Conservation (phyloP, 2,113 vertebrate genomes). For the Phainopepla nitens region DNA sequence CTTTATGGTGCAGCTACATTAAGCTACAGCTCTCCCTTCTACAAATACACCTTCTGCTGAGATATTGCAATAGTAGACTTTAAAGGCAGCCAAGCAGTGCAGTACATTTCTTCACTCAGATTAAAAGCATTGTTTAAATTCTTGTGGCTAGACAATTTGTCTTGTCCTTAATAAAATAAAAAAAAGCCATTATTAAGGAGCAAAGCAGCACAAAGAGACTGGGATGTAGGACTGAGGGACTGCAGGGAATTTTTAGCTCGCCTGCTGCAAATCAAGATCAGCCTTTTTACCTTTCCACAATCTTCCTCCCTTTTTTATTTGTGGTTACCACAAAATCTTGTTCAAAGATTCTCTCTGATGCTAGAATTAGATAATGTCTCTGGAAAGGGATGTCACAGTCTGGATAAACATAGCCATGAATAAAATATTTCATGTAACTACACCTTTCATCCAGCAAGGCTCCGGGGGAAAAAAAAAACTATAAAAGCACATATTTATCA, state of each 20-base stretch:
- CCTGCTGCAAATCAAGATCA: constrained; percentile 15
- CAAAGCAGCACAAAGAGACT: neutral
- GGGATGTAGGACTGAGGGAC: neutral
- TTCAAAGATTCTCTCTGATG: neutral
- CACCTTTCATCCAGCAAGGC: neutral
- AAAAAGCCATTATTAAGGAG: neutral
- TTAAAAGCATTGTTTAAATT: constrained; percentile 59
- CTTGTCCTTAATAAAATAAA: constrained; percentile 2
- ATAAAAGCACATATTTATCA: neutral
- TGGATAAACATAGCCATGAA: neutral
- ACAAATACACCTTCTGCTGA: neutral
- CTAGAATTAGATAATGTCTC: neutral
- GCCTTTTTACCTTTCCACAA: constrained; percentile 12
- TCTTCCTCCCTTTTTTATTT: constrained; percentile 3
- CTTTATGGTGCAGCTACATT: neutral
- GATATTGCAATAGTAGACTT: neutral
- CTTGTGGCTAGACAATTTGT: constrained; percentile 55
- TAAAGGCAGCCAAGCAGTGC: neutral
- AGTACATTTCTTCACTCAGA: constrained; percentile 22
- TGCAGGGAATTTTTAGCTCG: neutral
- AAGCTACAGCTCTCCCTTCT: neutral
- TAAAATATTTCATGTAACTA: neutral
- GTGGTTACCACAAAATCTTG: neutral
- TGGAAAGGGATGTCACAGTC: neutral
- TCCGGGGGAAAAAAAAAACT: neutral